Base-by-base conservation (phyloP, 2,113 vertebrate species). In the Mesocricetus auratus region DNA sequence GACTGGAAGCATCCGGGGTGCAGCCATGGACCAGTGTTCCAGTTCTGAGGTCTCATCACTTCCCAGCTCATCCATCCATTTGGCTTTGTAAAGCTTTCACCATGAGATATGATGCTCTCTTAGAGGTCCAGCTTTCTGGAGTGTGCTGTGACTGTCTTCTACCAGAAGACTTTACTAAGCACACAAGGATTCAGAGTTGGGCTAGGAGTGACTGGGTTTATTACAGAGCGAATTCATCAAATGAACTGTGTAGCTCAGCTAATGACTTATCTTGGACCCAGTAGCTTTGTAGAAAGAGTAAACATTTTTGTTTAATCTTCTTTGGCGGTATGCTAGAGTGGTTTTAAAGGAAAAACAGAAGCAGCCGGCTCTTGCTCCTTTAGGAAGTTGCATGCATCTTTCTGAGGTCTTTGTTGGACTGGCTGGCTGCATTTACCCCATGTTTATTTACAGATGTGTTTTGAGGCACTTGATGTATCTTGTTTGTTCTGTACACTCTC, bases 181-280 rank as follows among this genome's bases (percentile, higher is more conserved):
- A 62, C 82, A 58, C 96, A 93, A 86, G 47, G 73, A 12, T 29
- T 53, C 3, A 1, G n/a, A 85, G 58, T 90, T 91, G 73, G 73
- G 71, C 47, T 66, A 24, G 62, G 62, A 68, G 31, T 4, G 2
- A 21, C 75, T 68, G 42, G 36, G 53, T 85, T 93, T n/a, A 12
- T 93, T 82, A 56, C 2, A 56, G 83, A 94, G 45, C 4, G 78
- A 87, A 93, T 94, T 77, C 58, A 79, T 91, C 58, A 95, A 89
- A 36, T 92, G 74, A 90, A 58, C 78, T 95, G 58, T 68, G 66
- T 90, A 62, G 56, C 68, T 93, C 31, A 75, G 79, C 75, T 92
- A 56, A 78, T 93, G 89, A 94, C 10, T 26, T 91, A 62, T 9
- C 89, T 95, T 94, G 85, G 83, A 96, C 88, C 36, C 31, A 93